Conservation (phyloP, 2,888 invertebrate species). For the Cephonodes hylas region DNA sequence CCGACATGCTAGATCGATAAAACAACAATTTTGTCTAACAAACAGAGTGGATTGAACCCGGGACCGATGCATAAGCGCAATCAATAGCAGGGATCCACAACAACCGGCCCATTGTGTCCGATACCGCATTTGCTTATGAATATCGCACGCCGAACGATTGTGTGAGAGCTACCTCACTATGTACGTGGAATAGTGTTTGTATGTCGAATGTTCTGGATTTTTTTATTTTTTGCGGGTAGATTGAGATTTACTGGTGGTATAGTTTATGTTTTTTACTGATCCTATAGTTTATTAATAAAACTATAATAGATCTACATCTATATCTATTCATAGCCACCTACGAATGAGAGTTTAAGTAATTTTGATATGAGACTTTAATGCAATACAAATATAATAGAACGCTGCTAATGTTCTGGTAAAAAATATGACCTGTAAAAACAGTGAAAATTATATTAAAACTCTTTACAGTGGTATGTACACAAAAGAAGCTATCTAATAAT, state of each 20-base stretch:
- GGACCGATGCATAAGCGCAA: slow-evolving; percentile 20
- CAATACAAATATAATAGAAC: too few species aligned
- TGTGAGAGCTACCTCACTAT: not conserved
- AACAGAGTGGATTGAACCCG: slow-evolving; percentile 1
- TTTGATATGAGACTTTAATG: too few species aligned
- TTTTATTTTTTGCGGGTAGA: not conserved
- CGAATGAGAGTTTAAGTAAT: too few species aligned
- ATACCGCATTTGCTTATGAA: slow-evolving; percentile 39
- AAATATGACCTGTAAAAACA: too few species aligned
- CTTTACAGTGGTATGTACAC: too few species aligned
- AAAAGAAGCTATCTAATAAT: too few species aligned
- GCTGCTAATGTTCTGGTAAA: too few species aligned
- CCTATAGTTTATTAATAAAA: too few species aligned
- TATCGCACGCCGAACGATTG: slow-evolving; percentile 20
- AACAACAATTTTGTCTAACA: slow-evolving; percentile 6
- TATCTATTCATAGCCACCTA: too few species aligned
- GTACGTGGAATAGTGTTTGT: not conserved
- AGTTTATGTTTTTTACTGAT: not conserved
- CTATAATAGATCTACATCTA: too few species aligned
- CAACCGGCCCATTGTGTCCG: slow-evolving; percentile 25
- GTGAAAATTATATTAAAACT: too few species aligned
- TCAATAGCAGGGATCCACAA: slow-evolving; percentile 24
- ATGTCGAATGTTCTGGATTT: not conserved
- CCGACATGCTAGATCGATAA: not conserved
- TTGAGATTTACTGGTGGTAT: not conserved